Percentiles rank a stretch among this genome's conserved stretches.
phyloP scores from a whole-genome alignment of 2,888 invertebrate species.

The Agriotes lineatus region DNA sequence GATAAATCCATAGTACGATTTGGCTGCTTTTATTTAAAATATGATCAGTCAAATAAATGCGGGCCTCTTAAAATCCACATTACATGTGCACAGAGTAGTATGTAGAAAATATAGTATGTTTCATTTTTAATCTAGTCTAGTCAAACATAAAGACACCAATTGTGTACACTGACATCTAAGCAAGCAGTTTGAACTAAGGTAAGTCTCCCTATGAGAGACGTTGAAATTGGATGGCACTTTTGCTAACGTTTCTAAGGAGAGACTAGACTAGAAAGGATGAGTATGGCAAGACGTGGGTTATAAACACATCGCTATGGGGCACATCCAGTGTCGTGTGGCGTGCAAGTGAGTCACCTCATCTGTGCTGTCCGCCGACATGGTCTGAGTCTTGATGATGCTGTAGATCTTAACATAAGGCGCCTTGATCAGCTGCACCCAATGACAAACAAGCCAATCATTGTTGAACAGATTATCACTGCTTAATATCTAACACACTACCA shows the following conservation, averaged over 20 bases:
- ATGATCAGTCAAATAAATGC: too few species aligned
- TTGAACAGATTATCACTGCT: slow-evolving; percentile 3
- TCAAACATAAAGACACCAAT: slow-evolving; percentile 30
- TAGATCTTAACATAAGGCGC: slow-evolving; percentile 97
- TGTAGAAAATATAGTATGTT: slow-evolving; percentile 7
- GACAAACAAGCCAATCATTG: slow-evolving; percentile 33
- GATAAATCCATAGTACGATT: too few species aligned
- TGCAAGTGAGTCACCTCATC: slow-evolving; percentile 63
- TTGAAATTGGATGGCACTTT: not conserved
- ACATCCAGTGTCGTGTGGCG: slow-evolving; percentile 44
- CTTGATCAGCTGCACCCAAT: slow-evolving; percentile 86
- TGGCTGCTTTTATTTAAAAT: too few species aligned
- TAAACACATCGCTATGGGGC: slow-evolving; percentile 37
- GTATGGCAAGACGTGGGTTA: slow-evolving; percentile 25
- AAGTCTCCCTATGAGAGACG: slow-evolving; percentile 4
- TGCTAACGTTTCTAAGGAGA: slow-evolving; percentile 26
- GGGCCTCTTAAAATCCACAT: too few species aligned
- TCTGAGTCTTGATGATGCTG: slow-evolving; percentile 95
- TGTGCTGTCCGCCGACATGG: slow-evolving; percentile 76
- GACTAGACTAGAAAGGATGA: slow-evolving; percentile 38
- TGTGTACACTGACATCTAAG: slow-evolving; percentile 28
- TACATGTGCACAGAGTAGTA: not conserved
- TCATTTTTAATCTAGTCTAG: slow-evolving; percentile 36
- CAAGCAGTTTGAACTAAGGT: slow-evolving; percentile 28
- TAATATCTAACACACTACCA: too few species aligned